A percentile compares a stretch with the other conserved stretches of the same genome.
phyloP scores from a whole-genome alignment of 1,140 invertebrate genomes.

The Formica selysi region DNA sequence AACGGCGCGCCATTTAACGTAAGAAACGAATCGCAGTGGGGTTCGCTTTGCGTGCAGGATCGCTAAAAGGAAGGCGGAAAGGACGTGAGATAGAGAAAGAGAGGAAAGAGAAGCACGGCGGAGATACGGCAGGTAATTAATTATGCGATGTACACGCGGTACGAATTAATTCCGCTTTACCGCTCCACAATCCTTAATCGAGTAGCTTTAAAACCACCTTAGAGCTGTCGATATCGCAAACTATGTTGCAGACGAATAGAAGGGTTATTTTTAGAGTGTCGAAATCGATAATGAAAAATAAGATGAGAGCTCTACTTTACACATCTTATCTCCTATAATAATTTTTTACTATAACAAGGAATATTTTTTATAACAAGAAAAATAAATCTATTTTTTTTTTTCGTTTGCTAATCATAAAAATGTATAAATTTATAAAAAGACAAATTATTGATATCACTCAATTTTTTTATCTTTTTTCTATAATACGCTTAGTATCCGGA shows the following conservation, averaged over 20 bases:
- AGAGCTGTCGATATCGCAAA: constrained; percentile 27
- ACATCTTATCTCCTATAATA: background rate
- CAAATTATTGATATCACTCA: background rate
- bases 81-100: background rate
- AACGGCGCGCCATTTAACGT: constrained; percentile 58
- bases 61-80: constrained; percentile 14
- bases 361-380: background rate
- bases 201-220: constrained; percentile 19
- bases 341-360: background rate
- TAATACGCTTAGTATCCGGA: background rate
- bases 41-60: constrained; percentile 53
- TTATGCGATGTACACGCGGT: constrained; percentile 51
- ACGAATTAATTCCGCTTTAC: constrained; percentile 52
- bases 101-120: background rate
- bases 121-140: constrained; percentile 54
- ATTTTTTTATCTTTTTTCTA: background rate
- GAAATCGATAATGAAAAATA: constrained; percentile 19
- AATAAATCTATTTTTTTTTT: background rate
- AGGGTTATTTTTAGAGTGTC: background rate
- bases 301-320: background rate
- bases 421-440: background rate
- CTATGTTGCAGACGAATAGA: background rate
- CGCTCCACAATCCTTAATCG: constrained; percentile 39
- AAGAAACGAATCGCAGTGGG: constrained; percentile 55
- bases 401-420: background rate